Percentiles rank a stretch among this genome's conserved stretches.
phyloP scores from a whole-genome alignment of 1,140 invertebrate genomes.

The Ptiloglossa arizonensis region DNA sequence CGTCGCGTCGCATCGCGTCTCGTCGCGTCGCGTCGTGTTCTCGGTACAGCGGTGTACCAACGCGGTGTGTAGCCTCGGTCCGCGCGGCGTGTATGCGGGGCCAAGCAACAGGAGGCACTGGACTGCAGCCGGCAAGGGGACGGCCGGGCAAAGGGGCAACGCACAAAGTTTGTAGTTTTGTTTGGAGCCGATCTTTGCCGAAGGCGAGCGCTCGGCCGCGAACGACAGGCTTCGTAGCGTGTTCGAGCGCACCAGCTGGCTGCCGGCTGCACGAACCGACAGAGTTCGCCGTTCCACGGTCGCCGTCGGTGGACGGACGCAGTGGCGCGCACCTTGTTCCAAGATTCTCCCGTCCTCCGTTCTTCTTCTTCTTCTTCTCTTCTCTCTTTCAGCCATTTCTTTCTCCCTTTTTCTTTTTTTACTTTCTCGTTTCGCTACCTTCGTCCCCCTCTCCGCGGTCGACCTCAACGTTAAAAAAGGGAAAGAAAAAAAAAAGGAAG shows the following conservation, averaged over 20 bases:
- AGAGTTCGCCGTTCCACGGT: conserved; percentile 78
- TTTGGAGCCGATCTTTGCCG: conserved; percentile 71
- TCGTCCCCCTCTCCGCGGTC: neutral
- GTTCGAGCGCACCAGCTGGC: conserved; percentile 61
- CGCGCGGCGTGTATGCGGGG: neutral
- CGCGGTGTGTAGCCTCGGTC: neutral
- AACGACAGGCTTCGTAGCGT: conserved; percentile 67
- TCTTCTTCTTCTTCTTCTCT: conserved; percentile 3
- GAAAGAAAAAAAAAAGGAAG: neutral
- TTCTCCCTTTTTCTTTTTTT: no score
- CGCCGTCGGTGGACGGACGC: conserved; percentile 72
- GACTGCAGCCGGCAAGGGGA: neutral
- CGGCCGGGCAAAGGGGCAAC: conserved; percentile 25
- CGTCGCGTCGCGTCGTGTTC: no score
- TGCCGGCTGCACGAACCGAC: conserved; percentile 68
- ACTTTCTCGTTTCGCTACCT: conserved; percentile 12
- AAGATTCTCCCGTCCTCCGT: conserved; percentile 37
- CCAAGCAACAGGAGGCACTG: conserved; percentile 36
- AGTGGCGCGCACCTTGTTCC: conserved; percentile 60
- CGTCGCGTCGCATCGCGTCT: no score
- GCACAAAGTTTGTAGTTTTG: conserved; percentile 65
- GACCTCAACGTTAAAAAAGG: no score
- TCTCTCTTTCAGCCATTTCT: neutral
- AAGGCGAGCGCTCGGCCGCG: conserved; percentile 68
- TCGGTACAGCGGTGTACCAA: conserved; percentile 6